phyloP scores from a whole-genome alignment of 2,113 vertebrate genomes.

The Melanostigma gelatinosum region DNA sequence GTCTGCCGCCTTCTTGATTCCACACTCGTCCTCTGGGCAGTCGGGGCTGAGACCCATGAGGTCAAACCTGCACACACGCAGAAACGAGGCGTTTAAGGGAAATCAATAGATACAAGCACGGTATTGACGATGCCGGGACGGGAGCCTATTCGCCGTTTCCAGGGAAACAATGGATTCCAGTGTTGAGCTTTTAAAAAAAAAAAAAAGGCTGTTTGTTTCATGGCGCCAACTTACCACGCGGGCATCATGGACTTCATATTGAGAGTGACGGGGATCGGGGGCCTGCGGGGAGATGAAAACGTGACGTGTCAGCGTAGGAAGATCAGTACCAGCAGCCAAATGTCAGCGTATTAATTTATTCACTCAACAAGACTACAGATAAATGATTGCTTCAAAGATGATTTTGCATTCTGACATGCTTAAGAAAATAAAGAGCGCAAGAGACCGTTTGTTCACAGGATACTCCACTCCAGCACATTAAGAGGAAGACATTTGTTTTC shows the following conservation, averaged over 20 bases:
- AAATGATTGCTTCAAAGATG: not conserved
- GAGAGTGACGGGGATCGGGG: constrained; percentile 93
- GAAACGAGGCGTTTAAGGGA: constrained; percentile 12
- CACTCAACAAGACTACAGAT: not conserved
- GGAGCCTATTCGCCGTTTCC: constrained; percentile 47
- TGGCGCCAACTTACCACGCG: constrained; percentile 89
- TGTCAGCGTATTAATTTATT: not conserved
- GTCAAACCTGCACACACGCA: constrained; percentile 89
- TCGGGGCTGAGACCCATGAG: constrained; percentile 94
- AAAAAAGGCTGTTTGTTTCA: constrained; percentile 28
- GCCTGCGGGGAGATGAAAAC: constrained; percentile 78
- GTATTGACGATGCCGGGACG: constrained; percentile 47
- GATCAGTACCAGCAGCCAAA: not conserved
- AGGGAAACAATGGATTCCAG: constrained; percentile 58
- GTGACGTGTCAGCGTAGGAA: not conserved
- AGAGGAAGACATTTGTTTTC: not conserved
- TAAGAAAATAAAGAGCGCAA: not conserved
- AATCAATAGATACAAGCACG: constrained; percentile 48
- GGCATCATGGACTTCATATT: constrained; percentile 96
- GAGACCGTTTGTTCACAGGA: not conserved
- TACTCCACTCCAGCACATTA: not conserved
- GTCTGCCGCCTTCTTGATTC: constrained; percentile 97
- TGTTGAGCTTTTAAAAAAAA: constrained; percentile 36
- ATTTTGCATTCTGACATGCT: not conserved
- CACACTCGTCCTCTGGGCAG: constrained; percentile 92